Conservation (phyloP, 1,140 invertebrate genomes). For the Zaprionus davidi region DNA sequence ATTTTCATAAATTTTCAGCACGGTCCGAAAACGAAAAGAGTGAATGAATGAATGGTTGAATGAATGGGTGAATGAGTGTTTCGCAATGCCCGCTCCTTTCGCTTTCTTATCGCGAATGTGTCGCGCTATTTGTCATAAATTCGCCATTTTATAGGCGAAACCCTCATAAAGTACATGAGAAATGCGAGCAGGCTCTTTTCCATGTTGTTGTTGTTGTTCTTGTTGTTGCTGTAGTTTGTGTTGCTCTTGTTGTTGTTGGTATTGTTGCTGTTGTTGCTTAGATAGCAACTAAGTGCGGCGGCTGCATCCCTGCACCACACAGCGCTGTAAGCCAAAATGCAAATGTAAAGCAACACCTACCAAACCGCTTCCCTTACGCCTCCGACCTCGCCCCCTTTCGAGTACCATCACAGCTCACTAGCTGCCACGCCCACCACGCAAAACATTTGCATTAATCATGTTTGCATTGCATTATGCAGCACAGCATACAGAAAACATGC, state of each 20-base stretch:
- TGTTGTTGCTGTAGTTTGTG: neutral
- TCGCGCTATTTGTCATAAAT: constrained; percentile 74
- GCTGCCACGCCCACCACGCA: constrained; percentile 71
- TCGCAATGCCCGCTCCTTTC: constrained; percentile 67
- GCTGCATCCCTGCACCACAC: constrained; percentile 47
- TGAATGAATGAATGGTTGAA: constrained; percentile 1
- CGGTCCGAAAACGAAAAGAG: neutral
- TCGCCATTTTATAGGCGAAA: constrained; percentile 64
- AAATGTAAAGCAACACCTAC: constrained; percentile 77
- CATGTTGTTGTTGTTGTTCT: neutral
- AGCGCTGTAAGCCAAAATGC: constrained; percentile 71
- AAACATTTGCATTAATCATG: constrained; percentile 83
- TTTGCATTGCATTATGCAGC: constrained; percentile 80
- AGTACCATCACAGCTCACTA: neutral
- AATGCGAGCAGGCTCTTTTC: constrained; percentile 40
- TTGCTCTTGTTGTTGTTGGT: constrained; percentile 21
- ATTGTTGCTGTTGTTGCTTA: constrained; percentile 48
- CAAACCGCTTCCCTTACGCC: neutral
- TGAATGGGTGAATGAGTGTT: constrained; percentile 11
- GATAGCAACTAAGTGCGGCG: constrained; percentile 75
- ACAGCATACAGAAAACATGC: constrained; percentile 55
- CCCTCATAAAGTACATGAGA: constrained; percentile 74
- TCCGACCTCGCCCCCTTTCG: neutral
- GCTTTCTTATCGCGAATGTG: constrained; percentile 74
- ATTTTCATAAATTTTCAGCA: constrained; percentile 22